Percentiles rank a stretch among this genome's conserved stretches.
These are phyloP conservation scores for Pyralis farinalis DNA, from an alignment of 2,888 invertebrate species.

Conservation along the genomic window DNA sequence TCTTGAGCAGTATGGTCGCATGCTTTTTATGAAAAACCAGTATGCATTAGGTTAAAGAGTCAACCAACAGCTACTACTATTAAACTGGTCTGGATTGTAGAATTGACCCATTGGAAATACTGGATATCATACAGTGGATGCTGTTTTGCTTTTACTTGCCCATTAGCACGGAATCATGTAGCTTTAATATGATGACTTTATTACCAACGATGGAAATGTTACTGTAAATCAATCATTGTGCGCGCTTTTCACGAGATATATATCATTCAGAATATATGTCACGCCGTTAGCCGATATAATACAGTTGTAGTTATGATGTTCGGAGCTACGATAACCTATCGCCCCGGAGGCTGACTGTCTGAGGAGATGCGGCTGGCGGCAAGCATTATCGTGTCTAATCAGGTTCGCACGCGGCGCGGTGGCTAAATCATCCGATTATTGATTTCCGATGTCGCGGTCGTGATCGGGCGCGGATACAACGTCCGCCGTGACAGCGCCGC, in stretches of 20 bases:
- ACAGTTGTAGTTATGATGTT: slow-evolving; percentile 56
- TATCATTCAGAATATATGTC: slow-evolving; percentile 68
- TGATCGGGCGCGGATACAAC: slow-evolving; percentile 70
- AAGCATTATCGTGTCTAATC: slow-evolving; percentile 77
- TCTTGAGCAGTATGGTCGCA: too few relatives aligned
- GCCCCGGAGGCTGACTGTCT: slow-evolving; percentile 48
- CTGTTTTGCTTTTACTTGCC: not conserved
- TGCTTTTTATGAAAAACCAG: slow-evolving; percentile 14
- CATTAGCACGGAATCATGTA: slow-evolving; percentile 29
- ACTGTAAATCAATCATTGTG: slow-evolving; percentile 59
- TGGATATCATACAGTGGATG: not conserved
- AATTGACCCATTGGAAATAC: not conserved
- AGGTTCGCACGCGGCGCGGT: slow-evolving; percentile 79
- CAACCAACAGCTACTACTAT: too few relatives aligned
- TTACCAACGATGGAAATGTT: slow-evolving; percentile 32
- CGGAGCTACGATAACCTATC: slow-evolving; percentile 68
- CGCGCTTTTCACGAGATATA: slow-evolving; percentile 56
- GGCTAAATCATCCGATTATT: slow-evolving; percentile 81
- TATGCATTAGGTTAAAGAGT: slow-evolving; percentile 3
- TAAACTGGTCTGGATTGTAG: slow-evolving; percentile 1
- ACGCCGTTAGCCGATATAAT: slow-evolving; percentile 63
- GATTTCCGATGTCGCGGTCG: slow-evolving; percentile 80
- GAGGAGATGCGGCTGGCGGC: slow-evolving; percentile 40
- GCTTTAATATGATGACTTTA: slow-evolving; percentile 38
- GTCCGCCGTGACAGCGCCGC: slow-evolving; percentile 69